Evolutionary conservation across 2,888 invertebrate species (phyloP).

Genomic region (Epirrita christyi): DNA sequence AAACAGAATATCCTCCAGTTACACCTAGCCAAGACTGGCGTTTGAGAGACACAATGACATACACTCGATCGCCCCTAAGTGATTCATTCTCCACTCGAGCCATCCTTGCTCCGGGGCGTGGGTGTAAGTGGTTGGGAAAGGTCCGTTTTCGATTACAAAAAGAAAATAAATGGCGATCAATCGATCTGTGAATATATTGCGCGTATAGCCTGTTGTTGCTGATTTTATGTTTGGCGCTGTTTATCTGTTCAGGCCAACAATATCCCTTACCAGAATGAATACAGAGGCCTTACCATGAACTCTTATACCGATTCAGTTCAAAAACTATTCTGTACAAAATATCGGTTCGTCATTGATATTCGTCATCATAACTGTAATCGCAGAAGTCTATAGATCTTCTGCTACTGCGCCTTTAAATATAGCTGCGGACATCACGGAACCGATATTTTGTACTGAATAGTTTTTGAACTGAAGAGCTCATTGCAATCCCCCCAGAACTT

Average conservation of each 20-base stretch:
- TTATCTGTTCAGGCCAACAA: constrained; percentile 2
- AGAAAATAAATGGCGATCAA: constrained; percentile 37
- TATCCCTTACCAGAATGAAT: too few species aligned
- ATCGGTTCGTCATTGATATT: too few species aligned
- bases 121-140: constrained; percentile 34
- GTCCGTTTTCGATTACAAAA: constrained; percentile 38
- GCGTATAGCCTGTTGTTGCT: constrained; percentile 11
- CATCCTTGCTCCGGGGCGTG: constrained; percentile 16
- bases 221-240: constrained; percentile 9
- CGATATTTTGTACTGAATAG: too few species aligned
- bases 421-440: too few species aligned
- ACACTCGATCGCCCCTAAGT: constrained; percentile 32
- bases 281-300: too few species aligned
- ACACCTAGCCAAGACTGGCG: constrained; percentile 4
- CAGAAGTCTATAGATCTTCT: too few species aligned
- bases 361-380: too few species aligned
- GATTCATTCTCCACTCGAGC: constrained; percentile 35
- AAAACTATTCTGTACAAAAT: too few species aligned
- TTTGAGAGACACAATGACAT: constrained; percentile 30
- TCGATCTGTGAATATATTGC: constrained; percentile 28
- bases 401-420: too few species aligned
- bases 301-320: too few species aligned
- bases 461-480: too few species aligned
- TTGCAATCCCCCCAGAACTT: too few species aligned
- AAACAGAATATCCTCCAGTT: background rate